phyloP scores from a whole-genome alignment of 2,797 vertebrate species.

The Apogon talboti region DNA sequence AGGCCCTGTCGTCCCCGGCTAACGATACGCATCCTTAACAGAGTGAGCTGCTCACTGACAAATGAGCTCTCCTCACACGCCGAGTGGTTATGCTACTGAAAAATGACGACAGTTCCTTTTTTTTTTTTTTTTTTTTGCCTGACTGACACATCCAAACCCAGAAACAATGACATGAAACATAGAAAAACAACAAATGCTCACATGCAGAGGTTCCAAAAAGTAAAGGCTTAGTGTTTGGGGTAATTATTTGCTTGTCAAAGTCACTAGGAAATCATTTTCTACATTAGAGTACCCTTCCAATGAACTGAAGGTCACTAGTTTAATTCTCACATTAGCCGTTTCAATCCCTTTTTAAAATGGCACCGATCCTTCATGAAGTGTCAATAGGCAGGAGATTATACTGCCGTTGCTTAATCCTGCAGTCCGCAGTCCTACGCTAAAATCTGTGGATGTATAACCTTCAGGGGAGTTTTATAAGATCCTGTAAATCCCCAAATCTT shows the following conservation, averaged over 20 bases:
- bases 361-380: not conserved
- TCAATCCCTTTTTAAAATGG: not conserved
- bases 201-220: too few species aligned
- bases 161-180: not conserved
- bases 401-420: not conserved
- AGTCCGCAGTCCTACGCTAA: not conserved
- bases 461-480: not conserved
- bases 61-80: conserved; percentile 40
- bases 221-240: too few species aligned
- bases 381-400: not conserved
- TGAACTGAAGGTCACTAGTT: conserved; percentile 1
- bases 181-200: too few species aligned
- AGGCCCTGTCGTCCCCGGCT: conserved; percentile 56
- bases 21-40: conserved; percentile 57
- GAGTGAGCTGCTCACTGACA: conserved; percentile 54
- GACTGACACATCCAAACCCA: not conserved
- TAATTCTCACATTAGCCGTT: not conserved
- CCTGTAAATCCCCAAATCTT: conserved; percentile 3
- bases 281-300: not conserved
- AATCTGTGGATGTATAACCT: conserved; percentile 1
- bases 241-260: too few species aligned
- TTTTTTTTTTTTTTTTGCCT: too few species aligned
- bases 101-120: conserved; percentile 11
- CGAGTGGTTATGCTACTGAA: not conserved
- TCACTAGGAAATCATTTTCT: too few species aligned